Percentiles rank a stretch among this genome's conserved stretches.
Conservation (phyloP, 2,888 invertebrate genomes). For the Agrotis puta region DNA sequence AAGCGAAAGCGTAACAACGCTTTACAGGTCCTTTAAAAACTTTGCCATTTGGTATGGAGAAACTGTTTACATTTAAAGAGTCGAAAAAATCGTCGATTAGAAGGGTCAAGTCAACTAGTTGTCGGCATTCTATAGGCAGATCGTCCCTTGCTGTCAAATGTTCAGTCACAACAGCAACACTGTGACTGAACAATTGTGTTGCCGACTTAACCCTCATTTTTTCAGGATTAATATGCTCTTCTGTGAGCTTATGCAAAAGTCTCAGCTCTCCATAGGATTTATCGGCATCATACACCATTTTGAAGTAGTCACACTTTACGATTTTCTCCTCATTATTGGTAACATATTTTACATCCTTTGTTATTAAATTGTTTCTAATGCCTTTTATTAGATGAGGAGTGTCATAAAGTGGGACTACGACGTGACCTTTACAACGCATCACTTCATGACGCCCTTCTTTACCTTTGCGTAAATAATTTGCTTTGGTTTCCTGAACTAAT, state of each 20-base stretch:
- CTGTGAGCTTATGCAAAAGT: slow-evolving; percentile 60
- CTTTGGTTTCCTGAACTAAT: slow-evolving; percentile 55
- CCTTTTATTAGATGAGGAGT: slow-evolving; percentile 65
- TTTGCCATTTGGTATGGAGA: slow-evolving; percentile 22
- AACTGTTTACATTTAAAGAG: slow-evolving; percentile 1
- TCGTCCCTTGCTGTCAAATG: slow-evolving; percentile 43
- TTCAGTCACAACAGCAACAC: slow-evolving; percentile 61
- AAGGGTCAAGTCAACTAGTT: slow-evolving; percentile 5
- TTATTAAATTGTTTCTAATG: slow-evolving; percentile 55
- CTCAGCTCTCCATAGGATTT: slow-evolving; percentile 59
- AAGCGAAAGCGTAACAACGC: too few species aligned
- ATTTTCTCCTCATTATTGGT: slow-evolving; percentile 50
- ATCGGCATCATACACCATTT: slow-evolving; percentile 53
- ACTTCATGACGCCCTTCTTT: slow-evolving; percentile 54
- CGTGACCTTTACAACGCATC: slow-evolving; percentile 34
- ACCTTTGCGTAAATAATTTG: slow-evolving; percentile 35
- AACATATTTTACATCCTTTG: slow-evolving; percentile 56
- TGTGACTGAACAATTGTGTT: slow-evolving; percentile 67
- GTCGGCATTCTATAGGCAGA: slow-evolving; percentile 2
- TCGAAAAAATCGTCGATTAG: slow-evolving; percentile 4
- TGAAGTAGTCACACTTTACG: slow-evolving; percentile 64
- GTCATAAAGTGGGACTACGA: slow-evolving; percentile 63
- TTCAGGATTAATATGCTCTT: slow-evolving; percentile 37
- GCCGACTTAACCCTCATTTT: slow-evolving; percentile 67
- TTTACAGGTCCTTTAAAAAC: slow-evolving; percentile 20